phyloP scores from a whole-genome alignment of 2,888 invertebrate genomes.

The Leucania comma region DNA sequence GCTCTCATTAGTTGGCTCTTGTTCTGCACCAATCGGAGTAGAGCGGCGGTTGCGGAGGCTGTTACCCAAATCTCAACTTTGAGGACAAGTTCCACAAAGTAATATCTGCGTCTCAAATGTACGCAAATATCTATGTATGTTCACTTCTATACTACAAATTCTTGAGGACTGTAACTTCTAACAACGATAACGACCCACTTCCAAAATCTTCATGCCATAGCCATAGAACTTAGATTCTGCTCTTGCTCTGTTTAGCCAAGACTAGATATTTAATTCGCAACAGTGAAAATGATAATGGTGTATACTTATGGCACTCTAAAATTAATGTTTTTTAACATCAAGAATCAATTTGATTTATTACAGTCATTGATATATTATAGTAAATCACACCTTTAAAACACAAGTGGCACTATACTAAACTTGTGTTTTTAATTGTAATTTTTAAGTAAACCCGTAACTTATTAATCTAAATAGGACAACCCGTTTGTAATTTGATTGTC shows the following conservation, averaged over 20 bases:
- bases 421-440: too few relatives aligned
- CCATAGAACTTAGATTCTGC: neutral
- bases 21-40: constrained; percentile 70
- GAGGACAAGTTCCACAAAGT: constrained; percentile 16
- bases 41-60: constrained; percentile 68
- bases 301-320: neutral
- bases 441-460: too few relatives aligned
- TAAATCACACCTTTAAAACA: too few relatives aligned
- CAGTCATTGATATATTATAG: too few relatives aligned
- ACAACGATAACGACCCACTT: constrained; percentile 62
- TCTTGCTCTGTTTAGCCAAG: too few relatives aligned
- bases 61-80: constrained; percentile 62
- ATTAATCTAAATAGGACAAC: too few relatives aligned
- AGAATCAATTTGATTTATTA: constrained; percentile 26
- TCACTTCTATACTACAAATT: constrained; percentile 65
- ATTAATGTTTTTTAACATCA: constrained; percentile 26
- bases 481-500: too few relatives aligned
- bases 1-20: constrained; percentile 82
- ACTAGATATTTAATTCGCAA: constrained; percentile 10
- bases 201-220: constrained; percentile 24
- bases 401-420: too few relatives aligned
- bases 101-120: constrained; percentile 11
- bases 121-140: constrained; percentile 23
- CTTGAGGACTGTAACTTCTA: constrained; percentile 72
- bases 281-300: neutral